Conservation (phyloP, 2,888 invertebrate genomes). For the Andrena trimmerana region DNA sequence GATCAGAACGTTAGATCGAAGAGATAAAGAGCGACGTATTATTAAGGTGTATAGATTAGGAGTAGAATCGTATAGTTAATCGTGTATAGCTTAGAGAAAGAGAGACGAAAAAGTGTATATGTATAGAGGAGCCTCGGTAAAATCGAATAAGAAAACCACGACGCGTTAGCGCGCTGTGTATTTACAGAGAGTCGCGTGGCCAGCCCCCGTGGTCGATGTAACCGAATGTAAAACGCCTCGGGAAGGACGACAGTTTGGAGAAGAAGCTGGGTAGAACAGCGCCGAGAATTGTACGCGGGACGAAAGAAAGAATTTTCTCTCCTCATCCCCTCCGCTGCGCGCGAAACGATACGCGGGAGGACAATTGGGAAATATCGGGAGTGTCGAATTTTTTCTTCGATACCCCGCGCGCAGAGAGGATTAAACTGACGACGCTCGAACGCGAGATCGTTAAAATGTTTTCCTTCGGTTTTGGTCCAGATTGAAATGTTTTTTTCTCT, state of each 20-base stretch:
- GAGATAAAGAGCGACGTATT: constrained; percentile 41
- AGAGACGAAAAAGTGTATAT: constrained; percentile 41
- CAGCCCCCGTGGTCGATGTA: constrained; percentile 52
- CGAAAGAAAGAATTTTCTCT: background rate
- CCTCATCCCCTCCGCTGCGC: background rate
- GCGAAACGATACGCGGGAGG: background rate
- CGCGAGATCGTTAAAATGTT: background rate
- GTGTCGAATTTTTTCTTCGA: background rate
- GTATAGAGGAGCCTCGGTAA: constrained; percentile 37
- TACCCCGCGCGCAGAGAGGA: background rate
- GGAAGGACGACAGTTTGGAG: background rate
- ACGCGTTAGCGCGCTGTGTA: constrained; percentile 28
- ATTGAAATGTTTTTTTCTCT: constrained; percentile 37
- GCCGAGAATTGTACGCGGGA: background rate
- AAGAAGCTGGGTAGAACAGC: background rate
- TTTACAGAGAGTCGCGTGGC: constrained; percentile 45
- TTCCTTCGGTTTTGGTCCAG: constrained; percentile 61
- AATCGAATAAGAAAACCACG: constrained; percentile 61
- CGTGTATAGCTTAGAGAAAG: constrained; percentile 48
- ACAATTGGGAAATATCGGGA: background rate
- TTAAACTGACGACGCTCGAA: background rate
- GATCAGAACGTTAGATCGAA: constrained; percentile 44
- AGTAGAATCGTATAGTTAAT: constrained; percentile 33
- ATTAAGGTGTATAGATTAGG: constrained; percentile 38
- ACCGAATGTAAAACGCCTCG: background rate